phyloP scores from a whole-genome alignment of 1,140 invertebrate species.

The Drosophila pectinifera region DNA sequence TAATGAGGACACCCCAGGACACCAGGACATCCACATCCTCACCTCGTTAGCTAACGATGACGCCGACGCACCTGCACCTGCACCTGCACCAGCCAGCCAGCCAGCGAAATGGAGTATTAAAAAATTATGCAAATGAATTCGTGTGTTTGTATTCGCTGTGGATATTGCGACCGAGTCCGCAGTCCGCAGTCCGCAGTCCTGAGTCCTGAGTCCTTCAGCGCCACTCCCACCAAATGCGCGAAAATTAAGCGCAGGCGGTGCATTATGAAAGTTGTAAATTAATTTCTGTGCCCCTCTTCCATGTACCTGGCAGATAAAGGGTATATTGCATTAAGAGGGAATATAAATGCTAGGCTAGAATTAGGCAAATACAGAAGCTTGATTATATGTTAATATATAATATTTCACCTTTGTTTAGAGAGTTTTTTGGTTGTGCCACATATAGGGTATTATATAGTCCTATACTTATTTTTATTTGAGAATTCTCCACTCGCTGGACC shows the following conservation, averaged over 20 bases:
- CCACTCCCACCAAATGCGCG: slow-evolving; percentile 61
- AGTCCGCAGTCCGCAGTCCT: neutral
- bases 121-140: slow-evolving; percentile 83
- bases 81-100: slow-evolving; percentile 53
- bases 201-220: slow-evolving; percentile 52
- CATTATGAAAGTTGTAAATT: slow-evolving; percentile 80
- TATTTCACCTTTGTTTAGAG: neutral
- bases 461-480: neutral
- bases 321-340: neutral
- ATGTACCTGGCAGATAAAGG: neutral
- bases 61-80: slow-evolving; percentile 63
- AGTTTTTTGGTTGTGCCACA: no score
- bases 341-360: neutral
- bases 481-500: no score
- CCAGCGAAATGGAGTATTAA: slow-evolving; percentile 79
- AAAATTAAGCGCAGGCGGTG: slow-evolving; percentile 70
- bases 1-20: slow-evolving; percentile 74
- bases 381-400: neutral
- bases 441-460: neutral
- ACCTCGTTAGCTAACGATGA: slow-evolving; percentile 68
- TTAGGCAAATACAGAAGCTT: neutral
- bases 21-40: slow-evolving; percentile 37
- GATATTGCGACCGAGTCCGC: slow-evolving; percentile 5
- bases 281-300: slow-evolving; percentile 36
- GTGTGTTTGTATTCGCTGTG: slow-evolving; percentile 62